Conservation (phyloP, 2,888 invertebrate genomes). For the Catocala nupta region DNA sequence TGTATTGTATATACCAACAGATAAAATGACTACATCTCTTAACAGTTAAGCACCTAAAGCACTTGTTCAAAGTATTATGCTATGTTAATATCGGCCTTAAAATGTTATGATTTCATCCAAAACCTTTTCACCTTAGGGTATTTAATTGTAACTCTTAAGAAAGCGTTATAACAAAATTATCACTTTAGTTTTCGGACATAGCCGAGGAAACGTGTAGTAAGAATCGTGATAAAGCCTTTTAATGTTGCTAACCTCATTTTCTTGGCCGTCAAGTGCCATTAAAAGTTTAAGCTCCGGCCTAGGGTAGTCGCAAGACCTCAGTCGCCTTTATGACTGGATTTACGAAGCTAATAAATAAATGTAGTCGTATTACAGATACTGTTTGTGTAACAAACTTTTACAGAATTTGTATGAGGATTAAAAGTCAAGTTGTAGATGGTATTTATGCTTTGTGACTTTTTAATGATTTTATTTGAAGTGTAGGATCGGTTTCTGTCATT, state of each 20-base stretch:
- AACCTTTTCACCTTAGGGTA: not conserved
- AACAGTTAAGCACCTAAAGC: too few species aligned
- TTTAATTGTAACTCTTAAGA: conserved; percentile 2
- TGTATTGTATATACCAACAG: too few species aligned
- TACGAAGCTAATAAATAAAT: conserved; percentile 61
- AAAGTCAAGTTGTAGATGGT: not conserved
- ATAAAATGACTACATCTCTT: too few species aligned
- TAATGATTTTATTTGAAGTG: too few species aligned
- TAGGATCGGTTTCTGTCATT: too few species aligned
- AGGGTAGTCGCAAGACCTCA: conserved; percentile 54
- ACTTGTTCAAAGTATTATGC: not conserved
- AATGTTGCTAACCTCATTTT: conserved; percentile 71
- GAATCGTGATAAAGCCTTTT: conserved; percentile 70
- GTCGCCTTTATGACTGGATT: conserved; percentile 59
- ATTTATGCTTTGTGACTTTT: not conserved
- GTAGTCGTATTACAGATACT: conserved; percentile 54
- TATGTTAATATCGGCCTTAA: too few species aligned
- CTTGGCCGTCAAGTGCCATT: conserved; percentile 74
- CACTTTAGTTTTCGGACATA: conserved; percentile 35
- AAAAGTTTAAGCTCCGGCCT: conserved; percentile 71
- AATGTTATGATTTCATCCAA: not conserved
- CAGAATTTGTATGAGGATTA: conserved; percentile 36
- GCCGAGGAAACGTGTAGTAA: conserved; percentile 46
- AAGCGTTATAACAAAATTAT: conserved; percentile 36
- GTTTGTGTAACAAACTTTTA: conserved; percentile 40